phyloP scores from a whole-genome alignment of 2,888 invertebrate species.

The Pycnomerus fuliginosus region DNA sequence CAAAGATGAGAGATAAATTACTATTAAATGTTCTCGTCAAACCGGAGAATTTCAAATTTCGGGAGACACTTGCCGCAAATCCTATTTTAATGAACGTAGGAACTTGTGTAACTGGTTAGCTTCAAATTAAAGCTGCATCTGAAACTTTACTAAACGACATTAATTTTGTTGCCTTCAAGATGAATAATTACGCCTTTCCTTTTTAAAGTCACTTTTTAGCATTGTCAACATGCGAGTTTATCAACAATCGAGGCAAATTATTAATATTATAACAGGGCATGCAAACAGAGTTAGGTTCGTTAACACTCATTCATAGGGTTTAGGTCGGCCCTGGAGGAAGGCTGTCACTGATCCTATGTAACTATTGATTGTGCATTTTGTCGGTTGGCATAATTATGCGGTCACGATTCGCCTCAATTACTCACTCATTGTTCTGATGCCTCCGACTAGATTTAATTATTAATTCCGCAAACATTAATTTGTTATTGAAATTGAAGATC shows the following conservation, averaged over 20 bases:
- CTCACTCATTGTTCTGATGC: constrained; percentile 31
- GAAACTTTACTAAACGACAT: constrained; percentile 29
- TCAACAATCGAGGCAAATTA: constrained; percentile 43
- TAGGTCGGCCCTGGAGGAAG: constrained; percentile 6
- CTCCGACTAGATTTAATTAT: too few species aligned
- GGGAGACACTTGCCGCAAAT: constrained; percentile 27
- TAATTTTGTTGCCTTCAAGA: constrained; percentile 26
- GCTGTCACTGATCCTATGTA: constrained; percentile 21
- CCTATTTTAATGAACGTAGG: constrained; percentile 28
- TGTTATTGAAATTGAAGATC: too few species aligned
- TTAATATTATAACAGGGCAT: constrained; percentile 40
- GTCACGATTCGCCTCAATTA: constrained; percentile 35
- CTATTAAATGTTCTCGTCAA: constrained; percentile 20
- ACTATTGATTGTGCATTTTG: constrained; percentile 33
- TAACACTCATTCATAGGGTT: constrained; percentile 36
- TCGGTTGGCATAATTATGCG: constrained; percentile 30
- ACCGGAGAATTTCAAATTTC: constrained; percentile 21
- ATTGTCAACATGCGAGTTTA: too few species aligned
- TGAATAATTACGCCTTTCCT: too few species aligned
- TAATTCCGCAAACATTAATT: too few species aligned
- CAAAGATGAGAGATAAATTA: too few species aligned
- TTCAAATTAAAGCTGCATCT: constrained; percentile 28
- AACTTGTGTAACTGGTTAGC: constrained; percentile 26
- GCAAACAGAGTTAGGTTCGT: constrained; percentile 38
- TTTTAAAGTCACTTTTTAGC: too few species aligned